Evolutionary conservation across 2,888 invertebrate genomes (phyloP), one percentile per base, ranked within the genome.

Genomic region (Eueremaeus valkanovi): DNA sequence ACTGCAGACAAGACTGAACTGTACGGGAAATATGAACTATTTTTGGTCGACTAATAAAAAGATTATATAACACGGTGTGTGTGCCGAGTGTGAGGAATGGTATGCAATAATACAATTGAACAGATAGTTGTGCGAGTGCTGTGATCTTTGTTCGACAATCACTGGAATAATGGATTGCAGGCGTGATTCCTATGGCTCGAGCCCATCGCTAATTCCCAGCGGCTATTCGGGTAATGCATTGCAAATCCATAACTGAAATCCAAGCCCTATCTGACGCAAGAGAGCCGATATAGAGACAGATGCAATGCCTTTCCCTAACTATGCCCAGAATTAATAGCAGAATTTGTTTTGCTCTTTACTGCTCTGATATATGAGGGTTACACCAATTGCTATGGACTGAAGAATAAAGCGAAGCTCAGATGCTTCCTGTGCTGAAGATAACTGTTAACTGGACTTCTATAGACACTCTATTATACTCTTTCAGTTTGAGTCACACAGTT

Each of bases 171-270:
- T 66, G 21, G 13, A 66, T 66, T 66, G 66, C 33, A 66, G 66
- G 66, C 66, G 66, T 66, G 66, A 66, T 66, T 66, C 33, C 9
- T 36, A 66, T 66, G 33, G 13, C 2, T 9, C 36, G 66, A 33
- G 6, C 66, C 66, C 18, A 31, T 36, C 36, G 18, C 33, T 66
- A 66, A 66, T 66, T 66, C 66, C 66, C 66, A 36, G 33, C 66
- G 66, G 66, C 66, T 66, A 58, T 58, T 27, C 29, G 27, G 36
- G 66, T 66, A 66, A 66, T 66, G 66, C 66, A 66, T 66, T 21
- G 66, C 66, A 66, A 66, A 66, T 66, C 66, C 66, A 66, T 66
- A 66, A 66, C 66, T 66, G 66, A 66, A 36, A 66, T 66, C 36
- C 36, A 66, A 66, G 66, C 36, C 11, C 66, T 66, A 33, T 18